Evolutionary conservation across 2,888 invertebrate genomes (phyloP).

Genomic region (Eretmocerus hayati): DNA sequence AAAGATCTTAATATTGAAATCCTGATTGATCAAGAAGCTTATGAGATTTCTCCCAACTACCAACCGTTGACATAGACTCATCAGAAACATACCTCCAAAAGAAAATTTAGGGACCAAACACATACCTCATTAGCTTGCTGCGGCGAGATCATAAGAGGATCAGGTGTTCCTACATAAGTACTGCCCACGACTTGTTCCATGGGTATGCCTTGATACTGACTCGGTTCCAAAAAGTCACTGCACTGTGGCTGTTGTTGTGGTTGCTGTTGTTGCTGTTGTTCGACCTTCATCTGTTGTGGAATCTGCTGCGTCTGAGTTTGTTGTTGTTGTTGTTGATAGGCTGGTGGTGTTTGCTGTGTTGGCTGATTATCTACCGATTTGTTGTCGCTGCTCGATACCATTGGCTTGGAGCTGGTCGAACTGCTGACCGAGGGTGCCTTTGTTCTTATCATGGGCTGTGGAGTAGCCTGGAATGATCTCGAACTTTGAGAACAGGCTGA

Average conservation of each 20-base stretch:
- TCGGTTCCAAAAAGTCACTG: slow-evolving; percentile 29
- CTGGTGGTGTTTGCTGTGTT: slow-evolving; percentile 29
- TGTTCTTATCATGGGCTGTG: slow-evolving; percentile 13
- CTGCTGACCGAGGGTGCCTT: slow-evolving; percentile 25
- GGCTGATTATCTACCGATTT: slow-evolving; percentile 16
- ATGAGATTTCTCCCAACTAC: no score
- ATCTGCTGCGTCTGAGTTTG: slow-evolving; percentile 29
- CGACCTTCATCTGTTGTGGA: slow-evolving; percentile 7
- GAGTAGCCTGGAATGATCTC: slow-evolving; percentile 22
- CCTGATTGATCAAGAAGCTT: no score
- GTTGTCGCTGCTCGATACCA: slow-evolving; percentile 19
- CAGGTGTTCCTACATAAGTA: slow-evolving; percentile 46
- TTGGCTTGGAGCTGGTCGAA: slow-evolving; percentile 23
- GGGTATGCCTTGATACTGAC: slow-evolving; percentile 55
- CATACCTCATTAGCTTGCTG: slow-evolving; percentile 36
- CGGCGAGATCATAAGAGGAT: slow-evolving; percentile 36
- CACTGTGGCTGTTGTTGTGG: slow-evolving; percentile 18
- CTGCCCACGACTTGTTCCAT: slow-evolving; percentile 53
- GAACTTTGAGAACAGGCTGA: slow-evolving; percentile 64
- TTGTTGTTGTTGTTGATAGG: slow-evolving; percentile 24
- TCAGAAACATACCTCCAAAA: no score
- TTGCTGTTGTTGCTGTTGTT: slow-evolving; percentile 17
- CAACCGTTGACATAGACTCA: no score
- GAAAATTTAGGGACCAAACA: no score
- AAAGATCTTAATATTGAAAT: no score